Percentiles rank a stretch among this genome's conserved stretches.
Conservation (phyloP, 2,113 vertebrate genomes). For the Fregetta grallaria region DNA sequence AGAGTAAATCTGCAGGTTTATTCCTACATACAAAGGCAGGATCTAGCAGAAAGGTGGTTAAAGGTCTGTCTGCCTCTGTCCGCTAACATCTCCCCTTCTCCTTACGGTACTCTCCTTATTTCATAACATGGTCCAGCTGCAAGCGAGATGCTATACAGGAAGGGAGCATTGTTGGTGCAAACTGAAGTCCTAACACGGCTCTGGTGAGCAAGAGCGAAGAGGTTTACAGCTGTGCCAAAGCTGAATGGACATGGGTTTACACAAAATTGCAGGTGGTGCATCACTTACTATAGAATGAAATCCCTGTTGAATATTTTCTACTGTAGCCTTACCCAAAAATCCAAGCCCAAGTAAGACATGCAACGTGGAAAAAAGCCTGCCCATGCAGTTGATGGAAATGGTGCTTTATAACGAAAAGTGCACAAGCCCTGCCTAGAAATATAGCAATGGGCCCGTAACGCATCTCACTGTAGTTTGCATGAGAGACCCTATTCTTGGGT, state of each 20-base stretch:
- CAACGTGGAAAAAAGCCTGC: neutral
- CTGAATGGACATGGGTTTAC: neutral
- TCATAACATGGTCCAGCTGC: neutral
- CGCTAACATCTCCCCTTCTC: neutral
- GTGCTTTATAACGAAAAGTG: neutral
- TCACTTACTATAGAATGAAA: neutral
- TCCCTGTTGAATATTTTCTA: neutral
- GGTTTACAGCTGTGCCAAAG: neutral
- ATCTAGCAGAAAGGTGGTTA: neutral
- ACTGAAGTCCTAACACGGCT: neutral
- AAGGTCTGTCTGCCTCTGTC: neutral
- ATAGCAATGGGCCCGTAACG: fast-evolving
- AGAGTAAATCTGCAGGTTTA: neutral
- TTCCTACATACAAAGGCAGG: neutral
- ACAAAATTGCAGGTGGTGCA: neutral
- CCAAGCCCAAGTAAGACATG: fast-evolving
- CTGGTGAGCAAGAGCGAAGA: neutral
- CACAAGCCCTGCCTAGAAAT: neutral
- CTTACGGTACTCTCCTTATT: neutral
- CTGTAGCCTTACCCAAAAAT: neutral
- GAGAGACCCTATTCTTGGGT: neutral
- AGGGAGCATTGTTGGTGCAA: neutral
- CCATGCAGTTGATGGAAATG: neutral
- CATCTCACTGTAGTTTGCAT: neutral
- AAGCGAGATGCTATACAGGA: neutral